phyloP scores from a whole-genome alignment of 2,888 invertebrate species.

The Glaucopsyche alexis region DNA sequence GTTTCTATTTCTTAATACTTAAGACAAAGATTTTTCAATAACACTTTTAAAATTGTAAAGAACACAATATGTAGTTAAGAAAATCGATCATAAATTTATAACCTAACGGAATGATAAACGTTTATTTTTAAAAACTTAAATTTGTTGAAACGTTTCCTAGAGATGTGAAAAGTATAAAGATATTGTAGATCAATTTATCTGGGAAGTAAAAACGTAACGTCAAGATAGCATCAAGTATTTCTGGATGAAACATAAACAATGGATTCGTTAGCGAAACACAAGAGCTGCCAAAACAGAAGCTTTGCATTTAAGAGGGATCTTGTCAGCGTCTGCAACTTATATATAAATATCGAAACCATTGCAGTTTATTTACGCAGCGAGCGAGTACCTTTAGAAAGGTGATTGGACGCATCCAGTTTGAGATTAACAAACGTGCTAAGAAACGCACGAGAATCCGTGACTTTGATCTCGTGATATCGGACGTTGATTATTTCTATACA shows the following conservation, averaged over 20 bases:
- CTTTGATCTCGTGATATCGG: conserved; percentile 15
- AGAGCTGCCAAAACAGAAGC: not conserved
- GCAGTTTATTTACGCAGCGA: conserved; percentile 1
- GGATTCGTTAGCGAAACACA: not conserved
- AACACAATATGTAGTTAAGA: not conserved
- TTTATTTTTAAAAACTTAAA: not conserved
- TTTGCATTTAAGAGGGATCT: not conserved
- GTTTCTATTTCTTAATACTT: conserved; percentile 18
- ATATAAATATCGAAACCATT: conserved; percentile 8
- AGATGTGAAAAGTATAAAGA: not conserved
- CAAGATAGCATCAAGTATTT: not conserved
- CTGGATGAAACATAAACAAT: conserved; percentile 5
- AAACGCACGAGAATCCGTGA: conserved; percentile 16
- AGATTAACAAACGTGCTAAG: conserved; percentile 5
- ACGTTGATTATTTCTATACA: not conserved
- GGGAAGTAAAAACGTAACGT: not conserved
- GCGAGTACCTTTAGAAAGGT: conserved; percentile 24
- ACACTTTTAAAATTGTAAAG: not conserved
- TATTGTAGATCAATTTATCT: not conserved
- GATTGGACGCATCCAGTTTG: conserved; percentile 13
- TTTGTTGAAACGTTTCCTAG: not conserved
- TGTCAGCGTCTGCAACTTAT: not conserved
- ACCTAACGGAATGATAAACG: too few species aligned
- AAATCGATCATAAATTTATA: not conserved
- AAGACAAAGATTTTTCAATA: conserved; percentile 3